These are phyloP conservation scores for Sphaerophoria rueppellii DNA, from an alignment of 2,888 invertebrate species.

Conservation along the genomic window DNA sequence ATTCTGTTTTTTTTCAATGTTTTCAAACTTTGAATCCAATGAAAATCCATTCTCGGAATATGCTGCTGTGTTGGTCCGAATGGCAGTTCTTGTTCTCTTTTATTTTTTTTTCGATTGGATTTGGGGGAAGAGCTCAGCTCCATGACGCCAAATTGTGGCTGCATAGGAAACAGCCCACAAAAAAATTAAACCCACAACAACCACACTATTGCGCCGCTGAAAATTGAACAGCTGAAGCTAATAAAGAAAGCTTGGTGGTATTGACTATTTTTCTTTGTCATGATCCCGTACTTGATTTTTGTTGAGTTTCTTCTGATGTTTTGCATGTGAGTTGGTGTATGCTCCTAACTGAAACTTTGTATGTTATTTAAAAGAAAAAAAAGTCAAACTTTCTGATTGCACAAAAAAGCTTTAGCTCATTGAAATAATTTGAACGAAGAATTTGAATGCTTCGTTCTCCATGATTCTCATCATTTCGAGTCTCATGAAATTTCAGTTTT, in stretches of 20 bases:
- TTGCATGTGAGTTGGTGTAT: too few relatives aligned
- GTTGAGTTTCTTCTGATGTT: neutral
- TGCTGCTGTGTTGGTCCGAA: conserved; percentile 49
- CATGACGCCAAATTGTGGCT: conserved; percentile 57
- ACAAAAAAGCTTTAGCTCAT: too few relatives aligned
- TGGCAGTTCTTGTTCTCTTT: conserved; percentile 57
- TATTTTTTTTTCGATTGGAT: neutral
- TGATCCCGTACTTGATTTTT: too few relatives aligned
- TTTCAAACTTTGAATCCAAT: conserved; percentile 58
- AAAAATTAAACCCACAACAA: conserved; percentile 69
- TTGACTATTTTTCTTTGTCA: neutral
- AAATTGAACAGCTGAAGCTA: conserved; percentile 42
- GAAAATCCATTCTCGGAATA: conserved; percentile 62
- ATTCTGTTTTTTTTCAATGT: neutral
- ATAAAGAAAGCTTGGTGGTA: conserved; percentile 7
- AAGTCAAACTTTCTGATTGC: too few relatives aligned
- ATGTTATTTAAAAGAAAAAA: too few relatives aligned
- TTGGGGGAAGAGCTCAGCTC: neutral
- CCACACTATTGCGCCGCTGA: conserved; percentile 63
- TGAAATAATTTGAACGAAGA: too few relatives aligned
- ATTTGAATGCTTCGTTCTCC: too few relatives aligned
- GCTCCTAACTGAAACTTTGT: too few relatives aligned
- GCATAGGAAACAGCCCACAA: conserved; percentile 67
- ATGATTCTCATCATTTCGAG: too few relatives aligned
- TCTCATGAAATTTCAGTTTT: too few relatives aligned